A percentile compares a stretch with the other conserved stretches of the same genome.
phyloP scores from a whole-genome alignment of 2,113 vertebrate species.

The Scatophagus argus region DNA sequence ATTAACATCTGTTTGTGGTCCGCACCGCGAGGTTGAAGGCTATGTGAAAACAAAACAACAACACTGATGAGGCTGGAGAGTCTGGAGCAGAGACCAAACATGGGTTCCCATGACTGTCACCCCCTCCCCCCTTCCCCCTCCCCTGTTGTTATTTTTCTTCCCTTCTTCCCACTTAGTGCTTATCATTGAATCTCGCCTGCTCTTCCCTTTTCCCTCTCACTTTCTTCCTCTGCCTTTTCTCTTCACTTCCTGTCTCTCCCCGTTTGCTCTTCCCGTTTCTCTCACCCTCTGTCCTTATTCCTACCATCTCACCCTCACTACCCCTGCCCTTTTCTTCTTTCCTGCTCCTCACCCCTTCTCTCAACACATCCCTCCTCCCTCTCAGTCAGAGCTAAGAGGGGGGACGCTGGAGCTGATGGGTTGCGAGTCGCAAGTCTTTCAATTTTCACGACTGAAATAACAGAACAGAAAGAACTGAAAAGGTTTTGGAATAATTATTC shows the following conservation, averaged over 20 bases:
- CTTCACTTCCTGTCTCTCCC: neutral
- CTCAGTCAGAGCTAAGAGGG: neutral
- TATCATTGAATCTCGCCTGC: slow-evolving; percentile 10
- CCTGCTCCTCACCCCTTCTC: neutral
- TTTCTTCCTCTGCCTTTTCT: too few relatives aligned
- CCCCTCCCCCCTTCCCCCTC: neutral
- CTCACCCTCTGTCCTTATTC: neutral
- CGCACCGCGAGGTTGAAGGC: slow-evolving; percentile 55
- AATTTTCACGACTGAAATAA: too few relatives aligned
- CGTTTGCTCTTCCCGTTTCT: too few relatives aligned
- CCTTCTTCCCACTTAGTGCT: slow-evolving; percentile 24
- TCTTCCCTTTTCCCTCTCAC: neutral
- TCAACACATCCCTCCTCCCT: slow-evolving; percentile 11
- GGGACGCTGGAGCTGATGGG: neutral
- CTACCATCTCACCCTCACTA: slow-evolving; percentile 2
- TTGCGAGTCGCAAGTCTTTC: too few relatives aligned
- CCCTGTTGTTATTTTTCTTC: slow-evolving; percentile 26
- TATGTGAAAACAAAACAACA: slow-evolving; percentile 71
- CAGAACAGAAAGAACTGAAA: too few relatives aligned
- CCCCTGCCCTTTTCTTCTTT: neutral
- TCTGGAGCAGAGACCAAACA: slow-evolving; percentile 37
- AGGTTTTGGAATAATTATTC: too few relatives aligned
- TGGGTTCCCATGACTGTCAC: slow-evolving; percentile 62
- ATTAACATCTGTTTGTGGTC: slow-evolving; percentile 61
- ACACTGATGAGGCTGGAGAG: slow-evolving; percentile 41